Conservation (phyloP, 30 jellyfish, hydroid and myxozoan species). For the Calvadosia cruxmelitensis region DNA sequence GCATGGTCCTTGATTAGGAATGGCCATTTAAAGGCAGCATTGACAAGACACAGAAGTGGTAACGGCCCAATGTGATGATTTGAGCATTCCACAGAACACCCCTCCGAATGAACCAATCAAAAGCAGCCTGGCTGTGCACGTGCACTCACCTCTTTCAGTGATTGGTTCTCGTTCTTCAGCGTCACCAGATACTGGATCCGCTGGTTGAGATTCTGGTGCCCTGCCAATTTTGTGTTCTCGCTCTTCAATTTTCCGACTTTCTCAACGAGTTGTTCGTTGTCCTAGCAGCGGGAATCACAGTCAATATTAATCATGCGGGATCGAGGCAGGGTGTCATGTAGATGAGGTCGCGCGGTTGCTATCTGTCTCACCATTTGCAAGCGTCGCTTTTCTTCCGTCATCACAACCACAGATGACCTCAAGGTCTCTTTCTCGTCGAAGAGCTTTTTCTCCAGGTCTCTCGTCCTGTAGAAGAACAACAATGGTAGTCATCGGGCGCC, state of each 20-base stretch:
- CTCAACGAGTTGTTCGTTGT: conserved; percentile 15
- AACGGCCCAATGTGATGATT: too few species aligned
- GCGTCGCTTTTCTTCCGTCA: conserved; percentile 72
- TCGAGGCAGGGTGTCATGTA: background rate
- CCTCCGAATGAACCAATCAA: too few species aligned
- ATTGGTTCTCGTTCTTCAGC: conserved; percentile 67
- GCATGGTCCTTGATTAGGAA: too few species aligned
- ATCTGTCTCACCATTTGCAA: conserved; percentile 13
- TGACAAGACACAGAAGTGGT: too few species aligned
- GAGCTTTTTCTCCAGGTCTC: conserved; percentile 58
- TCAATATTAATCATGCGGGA: background rate
- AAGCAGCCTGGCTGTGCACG: background rate
- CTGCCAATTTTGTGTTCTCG: conserved; percentile 65
- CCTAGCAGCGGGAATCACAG: conserved; percentile 4
- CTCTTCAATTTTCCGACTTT: conserved; percentile 22
- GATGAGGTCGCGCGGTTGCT: background rate
- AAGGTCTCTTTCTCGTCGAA: conserved; percentile 57
- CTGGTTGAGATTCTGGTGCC: conserved; percentile 82
- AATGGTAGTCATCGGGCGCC: too few species aligned
- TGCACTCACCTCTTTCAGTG: conserved; percentile 55
- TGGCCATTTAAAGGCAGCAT: too few species aligned
- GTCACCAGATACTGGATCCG: conserved; percentile 52
- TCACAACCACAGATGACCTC: conserved; percentile 53
- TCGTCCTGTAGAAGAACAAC: conserved; percentile 38
- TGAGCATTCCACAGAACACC: too few species aligned